Base-by-base conservation (phyloP, 1,140 invertebrate species). In the Drosophila mayri region DNA sequence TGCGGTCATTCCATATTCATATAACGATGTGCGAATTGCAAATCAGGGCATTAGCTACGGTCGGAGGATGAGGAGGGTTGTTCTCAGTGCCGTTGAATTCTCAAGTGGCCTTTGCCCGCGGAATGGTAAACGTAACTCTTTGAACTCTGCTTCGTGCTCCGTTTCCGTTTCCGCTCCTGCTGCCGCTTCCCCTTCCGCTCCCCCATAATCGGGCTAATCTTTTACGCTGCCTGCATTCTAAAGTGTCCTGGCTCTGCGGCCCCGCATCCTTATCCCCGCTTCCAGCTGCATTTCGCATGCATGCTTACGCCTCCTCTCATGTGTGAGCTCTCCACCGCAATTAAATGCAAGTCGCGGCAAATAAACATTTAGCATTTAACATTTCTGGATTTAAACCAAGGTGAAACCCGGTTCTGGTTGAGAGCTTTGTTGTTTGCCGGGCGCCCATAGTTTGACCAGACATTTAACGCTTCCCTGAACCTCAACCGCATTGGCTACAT, bases 151-250 rank as follows among this genome's bases (percentile, higher is more conserved):
- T 47, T 28, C n/a, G 59, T 58, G 52, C 52, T 41, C 50, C 43
- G 81, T 63, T 58, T 67, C 64, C 57, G 57, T 60, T 74, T 77
- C 76, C 65, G 46, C 49, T 25, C 65, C 41, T 52, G 76, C 55
- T 20, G n/a, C 20, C 14, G 80, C 47, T 58, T 67, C 28, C 41
- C 73, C 50, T 52, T 71, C 61, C 50, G 49, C 70, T 72, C 9
- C 14, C 61, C 73, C 67, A 54, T 76, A 87, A 91, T 87, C 80
- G 81, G 58, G 88, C 88, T 88, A 91, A 91, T 91, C 88, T 91
- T 91, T 91, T 91, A 91, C 88, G 88, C 88, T 76, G 81, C 81
- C 76, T 91, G 88, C 88, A 91, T 91, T 88, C 76, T 68, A 73
- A 91, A 91, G 80, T 63, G 61, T 76, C 59, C 59, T 63, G 49